Percentiles rank a stretch among this genome's conserved stretches.
Conservation (phyloP, 2,113 vertebrate genomes). For the Apeltes quadracus region DNA sequence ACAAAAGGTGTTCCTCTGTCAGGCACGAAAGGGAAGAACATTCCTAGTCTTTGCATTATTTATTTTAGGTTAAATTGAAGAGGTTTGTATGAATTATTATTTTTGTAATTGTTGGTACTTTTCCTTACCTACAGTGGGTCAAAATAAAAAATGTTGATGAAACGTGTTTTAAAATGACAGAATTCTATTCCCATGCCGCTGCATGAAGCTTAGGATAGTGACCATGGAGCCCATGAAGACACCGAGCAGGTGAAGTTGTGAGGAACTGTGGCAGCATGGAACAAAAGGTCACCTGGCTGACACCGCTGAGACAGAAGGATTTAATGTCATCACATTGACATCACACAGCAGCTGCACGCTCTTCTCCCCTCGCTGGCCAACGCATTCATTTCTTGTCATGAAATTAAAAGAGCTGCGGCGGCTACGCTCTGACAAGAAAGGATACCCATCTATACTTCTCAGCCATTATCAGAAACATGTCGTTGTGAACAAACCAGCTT, state of each 20-base stretch:
- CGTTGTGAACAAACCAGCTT: constrained; percentile 25
- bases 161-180: not conserved
- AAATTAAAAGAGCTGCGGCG: constrained; percentile 48
- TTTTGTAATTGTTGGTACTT: constrained; percentile 7
- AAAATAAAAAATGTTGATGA: too few species aligned
- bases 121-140: constrained; percentile 4
- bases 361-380: constrained; percentile 33
- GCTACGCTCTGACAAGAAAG: constrained; percentile 27
- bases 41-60: constrained; percentile 9
- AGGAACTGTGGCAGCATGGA: not conserved
- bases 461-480: constrained; percentile 22
- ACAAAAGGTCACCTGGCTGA: constrained; percentile 1
- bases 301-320: constrained; percentile 21
- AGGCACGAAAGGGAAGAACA: not conserved
- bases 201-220: not conserved
- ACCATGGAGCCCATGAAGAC: not conserved
- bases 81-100: not conserved
- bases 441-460: constrained; percentile 43
- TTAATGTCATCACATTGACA: constrained; percentile 33
- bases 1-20: constrained; percentile 41
- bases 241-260: not conserved
- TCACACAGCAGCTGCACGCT: constrained; percentile 15
- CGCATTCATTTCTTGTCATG: constrained; percentile 49
- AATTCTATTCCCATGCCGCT: not conserved
- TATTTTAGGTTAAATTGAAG: not conserved